phyloP scores from a whole-genome alignment of 2,113 vertebrate species.

The Peromyscus californicus region DNA sequence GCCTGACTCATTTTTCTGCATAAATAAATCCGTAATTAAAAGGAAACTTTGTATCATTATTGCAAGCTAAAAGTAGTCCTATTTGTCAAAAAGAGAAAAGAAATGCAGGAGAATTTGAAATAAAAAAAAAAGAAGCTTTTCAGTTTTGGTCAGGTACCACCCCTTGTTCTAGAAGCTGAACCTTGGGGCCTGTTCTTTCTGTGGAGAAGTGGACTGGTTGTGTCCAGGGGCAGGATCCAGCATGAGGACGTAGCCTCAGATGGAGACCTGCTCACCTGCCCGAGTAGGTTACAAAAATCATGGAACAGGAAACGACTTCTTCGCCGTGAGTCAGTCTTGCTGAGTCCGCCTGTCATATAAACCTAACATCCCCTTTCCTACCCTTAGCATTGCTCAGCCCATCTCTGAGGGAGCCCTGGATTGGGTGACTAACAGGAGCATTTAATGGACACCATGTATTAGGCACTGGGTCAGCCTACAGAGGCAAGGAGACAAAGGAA shows the following conservation, averaged over 20 bases:
- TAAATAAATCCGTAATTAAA: constrained; percentile 66
- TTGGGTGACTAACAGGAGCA: not conserved
- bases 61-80: constrained; percentile 1
- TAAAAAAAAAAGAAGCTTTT: constrained; percentile 61
- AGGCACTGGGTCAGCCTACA: not conserved
- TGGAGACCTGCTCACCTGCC: not conserved
- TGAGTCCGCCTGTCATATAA: not conserved
- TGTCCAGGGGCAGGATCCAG: not conserved
- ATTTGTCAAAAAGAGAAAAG: constrained; percentile 36
- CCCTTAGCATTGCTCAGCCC: not conserved
- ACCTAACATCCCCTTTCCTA: not conserved
- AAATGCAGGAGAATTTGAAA: constrained; percentile 39
- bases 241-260: not conserved
- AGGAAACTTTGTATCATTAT: constrained; percentile 63
- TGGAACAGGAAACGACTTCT: not conserved
- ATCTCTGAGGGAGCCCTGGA: not conserved
- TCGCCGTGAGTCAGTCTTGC: not conserved
- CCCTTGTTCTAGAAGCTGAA: not conserved
- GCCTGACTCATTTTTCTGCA: constrained; percentile 60
- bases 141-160: not conserved
- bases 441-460: not conserved
- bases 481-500: not conserved
- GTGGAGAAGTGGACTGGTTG: not conserved
- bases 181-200: not conserved
- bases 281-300: not conserved